Evolutionary conservation across 1,140 invertebrate genomes (phyloP), one percentile per base, ranked within the genome.

Genomic region (Idris sp.): DNA sequence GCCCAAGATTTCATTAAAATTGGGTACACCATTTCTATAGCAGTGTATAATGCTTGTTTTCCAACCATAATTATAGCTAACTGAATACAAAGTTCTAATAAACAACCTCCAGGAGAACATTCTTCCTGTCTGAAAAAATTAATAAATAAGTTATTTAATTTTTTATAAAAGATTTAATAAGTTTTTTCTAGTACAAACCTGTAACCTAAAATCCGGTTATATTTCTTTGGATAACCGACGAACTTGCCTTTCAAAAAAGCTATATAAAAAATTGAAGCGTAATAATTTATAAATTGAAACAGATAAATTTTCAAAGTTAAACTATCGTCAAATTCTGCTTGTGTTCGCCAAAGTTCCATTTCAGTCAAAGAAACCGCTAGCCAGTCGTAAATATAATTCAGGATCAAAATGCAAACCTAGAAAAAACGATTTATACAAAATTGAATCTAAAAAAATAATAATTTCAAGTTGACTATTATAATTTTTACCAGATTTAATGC

Each of bases 261-360:
- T 79, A 99, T 97, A 82, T 99, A 99, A 89, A 99, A 98, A 83
- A 99, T 97, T 0, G 97, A 98, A 13, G 97, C 95, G 86, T 99
- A 99, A 85, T 98, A 99, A 86, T 99, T 99, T 22, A 99, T 95
- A 88, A 99, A 99, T 88, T 99, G 97, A 26, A 99, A 91, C 5
- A 99, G 85, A 85, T 99, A 99, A 77, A 99, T 98, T 89, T 99
- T 99, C 7, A 99, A 88, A 0, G 97, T 99, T 10, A 99, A 86
- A 31, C 96, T 97, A 80, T 99, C 97, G 81, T 99, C 98, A 87
- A 98, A 99, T 87, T 99, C 96, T 0, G 96, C 97, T 88, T 99
- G 97, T 0, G 98, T 99, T 53, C 98, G 89, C 48, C 96, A 91
- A 73, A 98, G 90, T 89, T 99, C 96, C 84, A 97, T 82, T 79